Evolutionary conservation across 2,797 vertebrate species (phyloP).

Genomic region (Ctenochaetus hawaiiensis): DNA sequence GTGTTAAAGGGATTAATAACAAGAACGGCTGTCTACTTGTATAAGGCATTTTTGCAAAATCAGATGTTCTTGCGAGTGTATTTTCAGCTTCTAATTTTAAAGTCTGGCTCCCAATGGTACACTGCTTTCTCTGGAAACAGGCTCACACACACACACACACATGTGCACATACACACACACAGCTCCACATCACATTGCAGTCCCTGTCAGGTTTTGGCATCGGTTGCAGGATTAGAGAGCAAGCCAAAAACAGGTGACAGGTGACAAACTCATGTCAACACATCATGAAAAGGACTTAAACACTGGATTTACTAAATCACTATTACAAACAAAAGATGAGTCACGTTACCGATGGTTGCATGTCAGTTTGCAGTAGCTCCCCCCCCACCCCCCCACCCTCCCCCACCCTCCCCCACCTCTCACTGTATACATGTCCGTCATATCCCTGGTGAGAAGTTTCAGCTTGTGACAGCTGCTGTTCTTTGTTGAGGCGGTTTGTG

Average conservation of each 20-base stretch:
- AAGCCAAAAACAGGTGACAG: slow-evolving; percentile 68
- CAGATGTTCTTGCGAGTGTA: slow-evolving; percentile 26
- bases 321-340: slow-evolving; percentile 58
- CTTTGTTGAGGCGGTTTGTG: slow-evolving; percentile 34
- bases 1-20: background rate
- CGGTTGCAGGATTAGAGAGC: slow-evolving; percentile 63
- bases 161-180: background rate
- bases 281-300: slow-evolving; percentile 45
- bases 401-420: background rate
- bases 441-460: slow-evolving; percentile 32
- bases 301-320: slow-evolving; percentile 49
- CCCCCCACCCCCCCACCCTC: slow-evolving; percentile 18
- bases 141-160: background rate
- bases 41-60: slow-evolving; percentile 5
- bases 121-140: slow-evolving; percentile 60
- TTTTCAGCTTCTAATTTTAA: slow-evolving; percentile 36
- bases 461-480: slow-evolving; percentile 54
- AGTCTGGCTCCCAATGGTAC: slow-evolving; percentile 18
- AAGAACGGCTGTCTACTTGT: background rate
- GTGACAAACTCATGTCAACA: slow-evolving; percentile 62
- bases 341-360: slow-evolving; percentile 42
- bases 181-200: slow-evolving; percentile 26
- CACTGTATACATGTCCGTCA: slow-evolving; percentile 23
- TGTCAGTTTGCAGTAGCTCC: slow-evolving; percentile 26
- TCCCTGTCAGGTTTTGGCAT: slow-evolving; percentile 58